Percentiles rank a stretch among this genome's conserved stretches.
phyloP scores from a whole-genome alignment of 1,140 invertebrate species.

The Adelges cooleyi region DNA sequence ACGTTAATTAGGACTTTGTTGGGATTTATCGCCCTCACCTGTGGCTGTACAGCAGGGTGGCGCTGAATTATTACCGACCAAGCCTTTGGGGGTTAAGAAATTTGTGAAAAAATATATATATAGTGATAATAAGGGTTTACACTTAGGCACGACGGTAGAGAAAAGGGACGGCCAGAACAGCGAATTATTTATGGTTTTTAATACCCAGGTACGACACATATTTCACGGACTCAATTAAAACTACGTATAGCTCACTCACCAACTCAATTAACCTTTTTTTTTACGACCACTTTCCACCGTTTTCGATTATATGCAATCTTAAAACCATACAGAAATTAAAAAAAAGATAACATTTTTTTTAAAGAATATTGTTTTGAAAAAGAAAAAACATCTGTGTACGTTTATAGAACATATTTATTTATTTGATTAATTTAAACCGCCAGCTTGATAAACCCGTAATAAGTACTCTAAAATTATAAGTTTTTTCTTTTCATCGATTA shows the following conservation, averaged over 20 bases:
- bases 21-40: slow-evolving; percentile 21
- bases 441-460: too few relatives aligned
- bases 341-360: too few relatives aligned
- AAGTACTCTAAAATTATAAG: too few relatives aligned
- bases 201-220: slow-evolving; percentile 16
- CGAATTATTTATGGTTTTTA: slow-evolving; percentile 28
- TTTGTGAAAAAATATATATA: slow-evolving; percentile 3
- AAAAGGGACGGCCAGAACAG: background rate
- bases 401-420: too few relatives aligned
- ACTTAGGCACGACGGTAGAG: background rate
- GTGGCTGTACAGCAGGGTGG: background rate
- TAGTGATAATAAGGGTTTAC: slow-evolving; percentile 3
- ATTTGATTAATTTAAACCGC: too few relatives aligned
- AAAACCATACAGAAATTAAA: background rate
- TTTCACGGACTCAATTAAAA: slow-evolving; percentile 25
- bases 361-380: too few relatives aligned
- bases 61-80: slow-evolving; percentile 1
- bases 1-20: slow-evolving; percentile 15
- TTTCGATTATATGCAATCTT: background rate
- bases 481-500: too few relatives aligned
- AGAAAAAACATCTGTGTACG: too few relatives aligned
- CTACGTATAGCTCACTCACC: background rate
- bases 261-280: background rate
- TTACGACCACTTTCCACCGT: background rate
- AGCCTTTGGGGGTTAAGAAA: background rate